Conservation (phyloP, 2,113 vertebrate genomes). For the Melanostigma gelatinosum region DNA sequence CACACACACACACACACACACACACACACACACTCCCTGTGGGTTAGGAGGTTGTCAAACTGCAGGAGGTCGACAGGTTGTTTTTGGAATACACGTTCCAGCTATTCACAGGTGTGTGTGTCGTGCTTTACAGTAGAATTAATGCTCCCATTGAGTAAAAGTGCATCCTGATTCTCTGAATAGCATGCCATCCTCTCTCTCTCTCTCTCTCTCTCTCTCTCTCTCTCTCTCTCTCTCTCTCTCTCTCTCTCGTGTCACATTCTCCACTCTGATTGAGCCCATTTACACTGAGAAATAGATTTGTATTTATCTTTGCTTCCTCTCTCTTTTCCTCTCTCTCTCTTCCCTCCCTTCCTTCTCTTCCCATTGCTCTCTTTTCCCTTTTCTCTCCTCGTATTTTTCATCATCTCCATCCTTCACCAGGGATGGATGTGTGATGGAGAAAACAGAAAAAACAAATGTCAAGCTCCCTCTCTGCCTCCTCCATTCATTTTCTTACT, state of each 20-base stretch:
- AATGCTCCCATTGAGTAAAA: slow-evolving; percentile 46
- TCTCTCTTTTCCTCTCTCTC: background rate
- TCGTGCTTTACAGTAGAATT: slow-evolving; percentile 37
- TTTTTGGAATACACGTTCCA: slow-evolving; percentile 16
- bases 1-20: slow-evolving; percentile 1
- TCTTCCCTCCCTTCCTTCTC: slow-evolving; percentile 4
- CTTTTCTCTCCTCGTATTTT: background rate
- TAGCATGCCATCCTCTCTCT: background rate
- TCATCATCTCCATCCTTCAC: background rate
- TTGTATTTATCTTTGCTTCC: slow-evolving; percentile 53
- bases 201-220: slow-evolving; percentile 13
- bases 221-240: slow-evolving; percentile 27
- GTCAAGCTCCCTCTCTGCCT: slow-evolving; percentile 33
- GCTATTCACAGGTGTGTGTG: slow-evolving; percentile 8
- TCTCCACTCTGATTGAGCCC: slow-evolving; percentile 60
- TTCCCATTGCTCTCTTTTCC: background rate
- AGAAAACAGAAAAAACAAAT: slow-evolving; percentile 28
- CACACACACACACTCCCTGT: slow-evolving; percentile 2
- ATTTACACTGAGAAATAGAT: slow-evolving; percentile 65
- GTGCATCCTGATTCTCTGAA: slow-evolving; percentile 48
- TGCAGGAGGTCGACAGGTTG: slow-evolving; percentile 14
- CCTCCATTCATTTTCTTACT: slow-evolving; percentile 5
- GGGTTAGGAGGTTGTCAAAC: slow-evolving; percentile 18
- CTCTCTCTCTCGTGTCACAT: slow-evolving; percentile 43
- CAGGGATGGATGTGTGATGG: background rate